phyloP scores from a whole-genome alignment of 2,888 invertebrate genomes.

The Bibio marci region DNA sequence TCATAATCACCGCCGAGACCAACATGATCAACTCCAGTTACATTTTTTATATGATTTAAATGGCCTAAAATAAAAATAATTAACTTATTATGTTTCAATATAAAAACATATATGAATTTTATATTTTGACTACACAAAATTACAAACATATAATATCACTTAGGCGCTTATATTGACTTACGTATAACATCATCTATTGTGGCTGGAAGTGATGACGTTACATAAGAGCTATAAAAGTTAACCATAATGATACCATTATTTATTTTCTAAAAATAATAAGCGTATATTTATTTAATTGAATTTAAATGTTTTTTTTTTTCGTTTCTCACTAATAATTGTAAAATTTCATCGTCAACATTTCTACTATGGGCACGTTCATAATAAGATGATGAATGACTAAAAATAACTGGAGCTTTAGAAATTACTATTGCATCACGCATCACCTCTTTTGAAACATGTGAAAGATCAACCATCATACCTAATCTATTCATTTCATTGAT shows the following conservation, averaged over 20 bases:
- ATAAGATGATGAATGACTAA: conserved; percentile 41
- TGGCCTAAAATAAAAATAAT: conserved; percentile 32
- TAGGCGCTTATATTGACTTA: conserved; percentile 27
- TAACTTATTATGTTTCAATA: too few relatives aligned
- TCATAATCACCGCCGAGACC: conserved; percentile 37
- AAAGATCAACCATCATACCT: conserved; percentile 44
- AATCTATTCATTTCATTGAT: conserved; percentile 45
- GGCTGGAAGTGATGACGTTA: conserved; percentile 30
- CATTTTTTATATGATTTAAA: conserved; percentile 32
- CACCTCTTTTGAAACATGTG: conserved; percentile 38
- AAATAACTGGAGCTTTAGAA: conserved; percentile 40
- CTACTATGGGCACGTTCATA: conserved; percentile 32
- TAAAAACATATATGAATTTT: conserved; percentile 5
- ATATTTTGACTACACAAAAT: too few relatives aligned
- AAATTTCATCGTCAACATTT: conserved; percentile 41
- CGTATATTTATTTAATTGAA: neutral
- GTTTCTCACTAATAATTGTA: conserved; percentile 30
- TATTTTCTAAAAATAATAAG: conserved; percentile 30
- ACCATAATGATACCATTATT: conserved; percentile 61
- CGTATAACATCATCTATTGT: conserved; percentile 46
- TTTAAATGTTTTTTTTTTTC: neutral
- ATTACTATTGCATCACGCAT: conserved; percentile 35
- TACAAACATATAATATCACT: too few relatives aligned
- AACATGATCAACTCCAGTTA: conserved; percentile 32
- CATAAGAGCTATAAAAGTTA: conserved; percentile 48